These are phyloP conservation scores for Chymomyza fuscimana DNA, from an alignment of 2,888 invertebrate species.

Conservation along the genomic window DNA sequence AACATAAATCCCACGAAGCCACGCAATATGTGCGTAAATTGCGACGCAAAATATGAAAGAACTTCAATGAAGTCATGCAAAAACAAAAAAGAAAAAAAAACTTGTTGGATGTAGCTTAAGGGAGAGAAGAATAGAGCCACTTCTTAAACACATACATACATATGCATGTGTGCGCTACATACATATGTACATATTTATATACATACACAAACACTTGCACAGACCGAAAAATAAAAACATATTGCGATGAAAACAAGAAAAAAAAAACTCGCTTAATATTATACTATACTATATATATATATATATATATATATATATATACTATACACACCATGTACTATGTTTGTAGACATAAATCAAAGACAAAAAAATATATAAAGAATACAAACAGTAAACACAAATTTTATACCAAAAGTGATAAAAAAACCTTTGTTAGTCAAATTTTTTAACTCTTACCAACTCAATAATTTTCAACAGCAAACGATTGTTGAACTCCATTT, in stretches of 20 bases:
- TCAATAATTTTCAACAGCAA: conserved; percentile 77
- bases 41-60: not conserved
- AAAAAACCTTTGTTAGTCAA: conserved; percentile 1
- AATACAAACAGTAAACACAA: not conserved
- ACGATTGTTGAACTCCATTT: conserved; percentile 78
- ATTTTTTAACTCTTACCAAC: conserved; percentile 70
- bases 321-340: conserved; percentile 14
- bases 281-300: too few species aligned
- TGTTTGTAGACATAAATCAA: too few species aligned
- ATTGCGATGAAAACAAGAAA: too few species aligned
- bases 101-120: not conserved
- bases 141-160: too few species aligned
- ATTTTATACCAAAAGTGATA: conserved; percentile 11
- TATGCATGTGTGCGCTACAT: too few species aligned
- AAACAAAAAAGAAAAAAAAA: too few species aligned
- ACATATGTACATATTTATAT: too few species aligned
- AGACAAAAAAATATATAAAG: too few species aligned
- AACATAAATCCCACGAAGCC: not conserved
- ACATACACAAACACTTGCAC: too few species aligned
- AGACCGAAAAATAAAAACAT: too few species aligned
- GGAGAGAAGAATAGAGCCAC: too few species aligned
- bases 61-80: not conserved
- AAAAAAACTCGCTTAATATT: too few species aligned
- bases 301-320: conserved; percentile 32
- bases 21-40: not conserved